Evolutionary conservation across 2,797 vertebrate genomes (phyloP).

Genomic region (Pangasius krempfi): DNA sequence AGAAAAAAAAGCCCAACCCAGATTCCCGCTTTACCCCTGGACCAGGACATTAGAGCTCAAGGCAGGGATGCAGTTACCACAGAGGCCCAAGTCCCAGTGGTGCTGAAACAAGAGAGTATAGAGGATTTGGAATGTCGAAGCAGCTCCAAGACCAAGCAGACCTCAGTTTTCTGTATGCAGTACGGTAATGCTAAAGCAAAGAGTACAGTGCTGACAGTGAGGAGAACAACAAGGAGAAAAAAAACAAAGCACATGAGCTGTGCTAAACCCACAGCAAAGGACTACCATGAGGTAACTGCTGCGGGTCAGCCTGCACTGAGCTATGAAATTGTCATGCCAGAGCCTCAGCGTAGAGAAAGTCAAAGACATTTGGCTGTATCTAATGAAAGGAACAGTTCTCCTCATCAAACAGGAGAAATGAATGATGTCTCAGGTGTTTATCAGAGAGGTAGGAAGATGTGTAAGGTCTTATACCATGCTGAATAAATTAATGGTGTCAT

Average conservation of each 20-base stretch:
- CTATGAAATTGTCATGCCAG: constrained; percentile 55
- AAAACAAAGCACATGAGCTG: neutral
- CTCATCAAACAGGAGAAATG: neutral
- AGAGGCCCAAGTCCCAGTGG: neutral
- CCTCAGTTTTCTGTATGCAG: constrained; percentile 19
- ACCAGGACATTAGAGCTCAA: neutral
- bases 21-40: constrained; percentile 8
- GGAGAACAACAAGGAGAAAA: constrained; percentile 21
- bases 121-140: constrained; percentile 7
- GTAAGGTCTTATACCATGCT: neutral
- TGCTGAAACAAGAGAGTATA: neutral
- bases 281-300: neutral
- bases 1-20: constrained; percentile 1
- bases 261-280: neutral
- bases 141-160: constrained; percentile 17
- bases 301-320: constrained; percentile 13
- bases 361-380: neutral
- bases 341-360: constrained; percentile 18
- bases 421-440: constrained; percentile 19
- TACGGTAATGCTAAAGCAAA: constrained; percentile 6
- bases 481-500: neutral
- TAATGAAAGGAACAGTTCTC: neutral
- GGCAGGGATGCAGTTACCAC: neutral
- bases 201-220: neutral
- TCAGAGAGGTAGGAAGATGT: constrained; percentile 54